phyloP scores from a whole-genome alignment of 2,888 invertebrate genomes.

The Pachymerium ferrugineum region DNA sequence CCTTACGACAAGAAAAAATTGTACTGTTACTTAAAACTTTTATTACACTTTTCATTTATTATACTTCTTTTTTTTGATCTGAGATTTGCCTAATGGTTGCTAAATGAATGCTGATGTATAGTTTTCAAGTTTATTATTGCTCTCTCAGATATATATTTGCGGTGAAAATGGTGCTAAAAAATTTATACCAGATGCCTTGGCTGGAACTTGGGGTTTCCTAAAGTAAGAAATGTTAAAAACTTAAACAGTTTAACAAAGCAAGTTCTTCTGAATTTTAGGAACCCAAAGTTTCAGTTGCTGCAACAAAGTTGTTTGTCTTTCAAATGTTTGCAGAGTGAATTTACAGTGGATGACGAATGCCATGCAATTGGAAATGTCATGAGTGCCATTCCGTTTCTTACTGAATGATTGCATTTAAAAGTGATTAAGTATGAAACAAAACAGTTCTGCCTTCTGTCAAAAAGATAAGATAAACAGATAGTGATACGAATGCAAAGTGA shows the following conservation, averaged over 20 bases:
- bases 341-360: background rate
- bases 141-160: slow-evolving; percentile 32
- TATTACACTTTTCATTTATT: background rate
- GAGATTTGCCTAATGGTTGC: background rate
- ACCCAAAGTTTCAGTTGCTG: slow-evolving; percentile 24
- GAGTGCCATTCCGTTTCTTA: background rate
- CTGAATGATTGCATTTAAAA: too few species aligned
- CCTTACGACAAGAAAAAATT: background rate
- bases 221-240: background rate
- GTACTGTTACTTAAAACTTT: background rate
- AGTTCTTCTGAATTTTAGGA: background rate
- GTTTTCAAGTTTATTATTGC: slow-evolving; percentile 27
- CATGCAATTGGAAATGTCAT: slow-evolving; percentile 19
- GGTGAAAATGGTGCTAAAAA: slow-evolving; percentile 31
- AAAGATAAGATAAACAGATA: background rate
- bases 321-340: slow-evolving; percentile 19
- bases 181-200: slow-evolving; percentile 33
- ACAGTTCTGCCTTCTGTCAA: too few species aligned
- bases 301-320: slow-evolving; percentile 13
- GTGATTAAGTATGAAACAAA: background rate
- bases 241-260: background rate
- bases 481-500: background rate
- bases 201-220: background rate
- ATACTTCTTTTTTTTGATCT: background rate
- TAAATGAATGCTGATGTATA: slow-evolving; percentile 13